Base-by-base conservation (phyloP, 2,113 vertebrate genomes). In the Myiozetetes cayanensis region DNA sequence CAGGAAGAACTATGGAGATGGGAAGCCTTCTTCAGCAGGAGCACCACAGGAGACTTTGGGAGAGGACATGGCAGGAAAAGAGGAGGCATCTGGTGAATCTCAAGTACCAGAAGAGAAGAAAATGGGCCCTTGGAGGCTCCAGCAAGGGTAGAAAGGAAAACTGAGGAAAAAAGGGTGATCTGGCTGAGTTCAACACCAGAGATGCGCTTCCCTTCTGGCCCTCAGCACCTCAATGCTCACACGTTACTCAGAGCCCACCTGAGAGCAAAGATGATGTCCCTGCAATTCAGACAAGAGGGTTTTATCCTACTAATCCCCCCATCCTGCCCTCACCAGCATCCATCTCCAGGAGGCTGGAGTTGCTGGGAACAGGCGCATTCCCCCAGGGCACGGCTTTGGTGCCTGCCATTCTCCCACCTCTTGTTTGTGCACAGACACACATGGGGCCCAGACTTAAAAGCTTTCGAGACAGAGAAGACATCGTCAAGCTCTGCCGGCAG, bases 361-460 rank as follows among this genome's bases (percentile, higher is more conserved):
- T 87, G 47, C 75, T 20, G 5, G 56, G 53, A 76, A 11, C 3
- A 5, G 43, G 24, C 20, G 0, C 4, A 0, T 77, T 85, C 65
- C 84, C 55, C 20, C 4, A 8, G 80, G 87, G 84, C 10, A 2
- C 16, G 2, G n/a, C 3, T 1, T 39, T 19, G 6, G 65, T 39
- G 46, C 55, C 75, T 94, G 76, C 55, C 44, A 2, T 62, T 92
- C 88, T 89, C 87, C 73, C 82, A 41, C 70, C 85, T 82, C 89
- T 47, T 66, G 35, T 89, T 94, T 96, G 75, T 94, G 90, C 87
- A 46, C 74, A 90, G 92, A 53, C 77, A 67, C 90, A 93, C 83
- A 70, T 59, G 70, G 90, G 70, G 63, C 81, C 66, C 88, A 81
- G 81, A 33, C 78, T 95, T 91, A 93, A 97, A 96, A 96, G 96